Conservation (phyloP, 64 coral and sea anemone species). For the Pachyseris speciosa region DNA sequence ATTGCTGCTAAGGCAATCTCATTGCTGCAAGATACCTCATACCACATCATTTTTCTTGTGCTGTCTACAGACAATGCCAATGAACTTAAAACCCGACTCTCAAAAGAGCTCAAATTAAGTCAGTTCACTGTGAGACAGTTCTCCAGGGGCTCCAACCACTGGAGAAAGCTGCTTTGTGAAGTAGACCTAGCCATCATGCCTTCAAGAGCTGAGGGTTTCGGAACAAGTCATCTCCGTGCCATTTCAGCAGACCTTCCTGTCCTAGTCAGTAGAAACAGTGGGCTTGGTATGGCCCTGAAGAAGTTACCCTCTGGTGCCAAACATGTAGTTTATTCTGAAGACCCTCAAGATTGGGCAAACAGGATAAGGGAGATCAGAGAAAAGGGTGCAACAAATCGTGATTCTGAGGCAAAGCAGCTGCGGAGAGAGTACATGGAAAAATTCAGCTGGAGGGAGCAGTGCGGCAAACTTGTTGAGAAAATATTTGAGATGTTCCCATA, state of each 20-base stretch:
- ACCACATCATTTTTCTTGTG: conserved; percentile 12
- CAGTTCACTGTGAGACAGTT: conserved; percentile 3
- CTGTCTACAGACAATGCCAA: neutral
- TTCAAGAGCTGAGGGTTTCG: conserved; percentile 30
- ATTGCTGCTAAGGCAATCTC: conserved; percentile 28
- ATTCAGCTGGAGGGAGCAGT: conserved; percentile 7
- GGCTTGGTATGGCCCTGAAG: conserved; percentile 39
- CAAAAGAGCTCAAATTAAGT: neutral
- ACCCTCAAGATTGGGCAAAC: neutral
- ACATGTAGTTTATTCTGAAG: neutral
- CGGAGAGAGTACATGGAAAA: conserved; percentile 1
- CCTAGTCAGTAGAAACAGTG: conserved; percentile 14
- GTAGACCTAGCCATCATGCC: conserved; percentile 22
- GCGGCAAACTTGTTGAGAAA: neutral
- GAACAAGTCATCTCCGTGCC: conserved; percentile 13
- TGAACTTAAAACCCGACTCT: neutral
- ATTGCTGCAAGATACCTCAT: neutral
- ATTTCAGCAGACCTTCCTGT: conserved; percentile 38
- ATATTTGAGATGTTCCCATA: conserved; percentile 7
- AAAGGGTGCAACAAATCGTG: neutral
- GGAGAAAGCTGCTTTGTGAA: neutral
- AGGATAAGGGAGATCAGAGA: neutral
- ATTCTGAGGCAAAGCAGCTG: neutral
- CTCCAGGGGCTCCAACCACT: neutral
- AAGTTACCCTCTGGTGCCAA: neutral